Evolutionary conservation across 1,140 invertebrate species (phyloP), one percentile per base, ranked within the genome.

Genomic region (Theocolax elegans): DNA sequence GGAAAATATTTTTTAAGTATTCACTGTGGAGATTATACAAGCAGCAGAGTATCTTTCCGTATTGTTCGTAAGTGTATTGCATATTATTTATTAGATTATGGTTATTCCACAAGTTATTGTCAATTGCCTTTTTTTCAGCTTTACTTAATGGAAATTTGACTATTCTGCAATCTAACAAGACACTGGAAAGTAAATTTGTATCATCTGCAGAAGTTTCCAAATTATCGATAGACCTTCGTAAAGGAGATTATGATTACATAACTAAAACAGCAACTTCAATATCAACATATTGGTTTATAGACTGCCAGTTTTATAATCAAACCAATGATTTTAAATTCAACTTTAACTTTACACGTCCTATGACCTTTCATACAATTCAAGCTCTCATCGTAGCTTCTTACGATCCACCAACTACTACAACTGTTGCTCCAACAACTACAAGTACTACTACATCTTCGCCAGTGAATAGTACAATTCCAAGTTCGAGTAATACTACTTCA

Each of bases 271-370:
- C 92, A 1, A 91, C 90, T 9, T 86, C 86, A 23, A 83, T 92
- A 15, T 80, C 87, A 19, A 91, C 90, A 10, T 93, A 89, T 78
- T 94, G 93, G 93, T 94, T 93, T 77, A 86, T 93, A 48, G 90
- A 94, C 77, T 94, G 92, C 76, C 84, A 87, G 72, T 92, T 90
- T 81, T 88, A 91, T 66, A 92, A 91, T 42, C 81, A 88, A 66
- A 89, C 90, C 0, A 84, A 83, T 54, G 87, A 90, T 79, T 87
- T 89, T 31, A 80, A 84, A 23, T 90, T 92, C 69, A 77, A 81
- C 58, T 89, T 89, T 68, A 91, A 89, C 75, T 94, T 92, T 77
- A 86, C 87, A 1, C 83, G 86, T 72, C 79, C 89, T 15, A 89
- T 90, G 77, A 76, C 82, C 71, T 83, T 87, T n/a, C 88, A 91